Evolutionary conservation across 2,113 vertebrate genomes (phyloP).

Genomic region (Stictonetta naevosa): DNA sequence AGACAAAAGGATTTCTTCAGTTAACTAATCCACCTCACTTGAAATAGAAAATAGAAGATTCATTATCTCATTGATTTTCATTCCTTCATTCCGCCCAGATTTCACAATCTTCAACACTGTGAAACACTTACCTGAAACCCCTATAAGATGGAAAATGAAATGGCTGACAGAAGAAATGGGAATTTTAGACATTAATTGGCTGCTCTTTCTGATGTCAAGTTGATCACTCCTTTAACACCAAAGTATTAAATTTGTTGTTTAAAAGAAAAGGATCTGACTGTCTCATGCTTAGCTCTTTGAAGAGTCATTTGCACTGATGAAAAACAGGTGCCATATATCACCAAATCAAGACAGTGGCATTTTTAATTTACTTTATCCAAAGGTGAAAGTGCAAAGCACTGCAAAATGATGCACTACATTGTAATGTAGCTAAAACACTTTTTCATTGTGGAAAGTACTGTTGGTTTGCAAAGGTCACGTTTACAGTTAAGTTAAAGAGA

Average conservation of each 20-base stretch:
- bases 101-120: background rate
- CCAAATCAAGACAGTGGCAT: background rate
- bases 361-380: background rate
- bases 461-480: slow-evolving; percentile 60
- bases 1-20: background rate
- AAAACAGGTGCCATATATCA: background rate
- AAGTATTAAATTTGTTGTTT: background rate
- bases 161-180: background rate
- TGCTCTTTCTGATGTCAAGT: background rate
- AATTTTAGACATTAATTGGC: background rate
- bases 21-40: background rate
- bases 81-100: background rate
- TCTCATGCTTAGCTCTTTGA: background rate
- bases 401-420: slow-evolving; percentile 3
- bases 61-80: background rate
- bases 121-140: background rate
- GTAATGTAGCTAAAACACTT: slow-evolving; percentile 13
- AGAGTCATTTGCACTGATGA: background rate
- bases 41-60: background rate
- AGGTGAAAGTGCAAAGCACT: slow-evolving; percentile 28
- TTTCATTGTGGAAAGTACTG: slow-evolving; percentile 63
- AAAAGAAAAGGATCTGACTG: background rate
- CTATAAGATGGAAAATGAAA: background rate
- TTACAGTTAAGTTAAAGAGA: slow-evolving; percentile 50
- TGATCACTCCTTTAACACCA: background rate